Conservation (phyloP, 2,888 invertebrate species). For the Piscicola geometra region DNA sequence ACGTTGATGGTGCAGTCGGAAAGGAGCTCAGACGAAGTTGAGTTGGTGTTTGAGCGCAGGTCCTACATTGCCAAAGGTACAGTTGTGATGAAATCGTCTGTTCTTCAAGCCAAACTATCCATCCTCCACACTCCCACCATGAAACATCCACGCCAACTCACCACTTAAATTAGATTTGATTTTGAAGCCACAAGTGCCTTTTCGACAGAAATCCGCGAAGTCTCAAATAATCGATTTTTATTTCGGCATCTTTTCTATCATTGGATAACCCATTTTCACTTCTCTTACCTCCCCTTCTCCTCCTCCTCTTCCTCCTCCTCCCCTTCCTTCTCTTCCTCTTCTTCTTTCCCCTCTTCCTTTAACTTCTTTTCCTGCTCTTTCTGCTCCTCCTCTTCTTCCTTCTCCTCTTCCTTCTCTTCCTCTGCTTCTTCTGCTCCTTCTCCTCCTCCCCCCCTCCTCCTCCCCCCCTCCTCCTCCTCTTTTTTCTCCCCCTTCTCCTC, state of each 20-base stretch:
- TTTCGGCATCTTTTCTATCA: too few species aligned
- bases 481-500: background rate
- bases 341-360: background rate
- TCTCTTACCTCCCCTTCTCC: background rate
- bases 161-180: too few species aligned
- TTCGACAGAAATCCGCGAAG: too few species aligned
- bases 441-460: background rate
- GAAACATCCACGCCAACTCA: too few species aligned
- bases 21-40: background rate
- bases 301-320: background rate
- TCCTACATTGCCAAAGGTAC: slow-evolving; percentile 16
- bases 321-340: background rate
- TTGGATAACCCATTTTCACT: too few species aligned
- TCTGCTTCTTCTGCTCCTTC: background rate
- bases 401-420: background rate
- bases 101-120: too few species aligned
- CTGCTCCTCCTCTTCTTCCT: background rate
- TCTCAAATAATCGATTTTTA: too few species aligned
- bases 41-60: background rate
- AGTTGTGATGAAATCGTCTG: too few species aligned
- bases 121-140: too few species aligned
- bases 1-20: slow-evolving; percentile 5
- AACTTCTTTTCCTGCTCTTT: background rate
- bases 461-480: background rate
- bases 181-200: too few species aligned